Base-by-base conservation (phyloP, 2,797 vertebrate genomes). In the Rhinatrema bivittatum region DNA sequence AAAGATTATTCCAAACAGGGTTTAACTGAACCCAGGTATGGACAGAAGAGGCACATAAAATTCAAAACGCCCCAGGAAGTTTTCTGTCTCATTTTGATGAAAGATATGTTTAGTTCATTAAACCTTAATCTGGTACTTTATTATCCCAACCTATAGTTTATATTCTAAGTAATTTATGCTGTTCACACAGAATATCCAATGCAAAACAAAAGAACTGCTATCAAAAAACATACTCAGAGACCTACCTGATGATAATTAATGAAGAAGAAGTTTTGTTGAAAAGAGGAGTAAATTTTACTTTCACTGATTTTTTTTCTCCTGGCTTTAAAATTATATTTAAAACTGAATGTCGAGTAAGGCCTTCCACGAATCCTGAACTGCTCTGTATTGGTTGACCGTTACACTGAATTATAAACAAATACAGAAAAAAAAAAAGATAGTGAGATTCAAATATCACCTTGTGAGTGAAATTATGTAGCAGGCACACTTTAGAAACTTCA, bases 201-300 rank as follows among this genome's bases (percentile, higher is more conserved):
- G n/a, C n/a, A n/a, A n/a, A n/a, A n/a, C n/a, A n/a, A n/a, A n/a
- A n/a, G n/a, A n/a, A n/a, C n/a, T n/a, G n/a, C n/a, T n/a, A n/a
- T n/a, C n/a, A n/a, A n/a, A n/a, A n/a, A n/a, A n/a, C n/a, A n/a
- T n/a, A n/a, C n/a, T n/a, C n/a, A 10, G 39, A 29, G 7, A 45
- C 29, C 23, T 82, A 98, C 96, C 96, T 90, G 80, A 98, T 74
- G 38, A 98, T 78, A 53, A 98, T 87, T 46, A 99, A 71, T 4
- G 96, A 93, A 29, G 91, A 89, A 46, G 97, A 86, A 7, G 87
- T 93, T 85, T 88, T 90, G 76, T 94, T 97, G 67, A 82, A 76
- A 74, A 81, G 7, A 26, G 96, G 96, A 46, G 85, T 90, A 71
- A 98, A 99, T 49, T 81, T 89, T 41, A 99, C 78, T 43, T 67